Conservation (phyloP, 2,888 invertebrate genomes). For the Erebia epiphron region DNA sequence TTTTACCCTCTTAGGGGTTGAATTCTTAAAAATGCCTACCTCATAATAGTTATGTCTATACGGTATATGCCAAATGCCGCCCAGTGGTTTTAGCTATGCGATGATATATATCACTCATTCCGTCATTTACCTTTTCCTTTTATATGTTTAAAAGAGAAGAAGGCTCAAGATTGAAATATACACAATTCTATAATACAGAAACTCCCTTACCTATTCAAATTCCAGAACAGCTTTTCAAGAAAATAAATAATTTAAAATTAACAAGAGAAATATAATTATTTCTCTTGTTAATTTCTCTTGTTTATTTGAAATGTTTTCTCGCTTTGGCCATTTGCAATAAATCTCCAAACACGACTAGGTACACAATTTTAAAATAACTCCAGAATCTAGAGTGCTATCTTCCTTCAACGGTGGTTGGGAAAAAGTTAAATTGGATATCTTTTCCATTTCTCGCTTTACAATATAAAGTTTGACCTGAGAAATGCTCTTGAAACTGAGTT, state of each 20-base stretch:
- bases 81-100: too few species aligned
- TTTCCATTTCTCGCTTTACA: constrained; percentile 33
- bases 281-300: constrained; percentile 15
- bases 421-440: constrained; percentile 42
- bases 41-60: too few species aligned
- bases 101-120: too few species aligned
- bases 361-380: constrained; percentile 24
- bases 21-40: too few species aligned
- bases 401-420: constrained; percentile 29
- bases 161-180: background rate
- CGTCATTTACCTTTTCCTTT: too few species aligned
- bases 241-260: constrained; percentile 3
- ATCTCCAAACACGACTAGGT: constrained; percentile 16
- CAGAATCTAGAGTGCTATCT: constrained; percentile 25
- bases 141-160: too few species aligned
- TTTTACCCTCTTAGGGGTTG: too few species aligned
- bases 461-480: constrained; percentile 28
- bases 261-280: background rate
- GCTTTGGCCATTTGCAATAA: constrained; percentile 22
- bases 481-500: constrained; percentile 16
- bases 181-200: background rate
- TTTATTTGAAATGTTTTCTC: constrained; percentile 1
- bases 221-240: background rate
- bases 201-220: background rate
- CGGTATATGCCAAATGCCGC: too few species aligned